These are phyloP conservation scores for Mayetiola destructor DNA, from an alignment of 2,888 invertebrate species.

Conservation along the genomic window DNA sequence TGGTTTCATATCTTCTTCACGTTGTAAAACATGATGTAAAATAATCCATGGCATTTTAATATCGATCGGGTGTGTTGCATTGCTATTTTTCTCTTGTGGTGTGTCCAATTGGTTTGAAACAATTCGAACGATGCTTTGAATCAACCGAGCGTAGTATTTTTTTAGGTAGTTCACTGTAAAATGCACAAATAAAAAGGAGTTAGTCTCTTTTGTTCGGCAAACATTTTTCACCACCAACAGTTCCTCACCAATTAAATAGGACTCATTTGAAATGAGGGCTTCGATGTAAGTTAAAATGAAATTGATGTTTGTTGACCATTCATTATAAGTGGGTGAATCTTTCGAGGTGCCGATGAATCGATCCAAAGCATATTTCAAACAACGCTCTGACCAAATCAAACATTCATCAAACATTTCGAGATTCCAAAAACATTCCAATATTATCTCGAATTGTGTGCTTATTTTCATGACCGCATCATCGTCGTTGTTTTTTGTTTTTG, in stretches of 20 bases:
- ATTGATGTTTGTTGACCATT: slow-evolving; percentile 37
- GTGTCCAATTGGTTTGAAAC: slow-evolving; percentile 64
- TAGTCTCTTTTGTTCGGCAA: too few species aligned
- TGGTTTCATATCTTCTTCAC: slow-evolving; percentile 6
- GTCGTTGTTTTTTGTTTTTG: slow-evolving; percentile 23
- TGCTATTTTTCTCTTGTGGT: slow-evolving; percentile 41
- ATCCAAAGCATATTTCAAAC: slow-evolving; percentile 56
- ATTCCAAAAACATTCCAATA: slow-evolving; percentile 53
- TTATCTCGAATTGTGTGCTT: slow-evolving; percentile 30
- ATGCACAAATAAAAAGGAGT: too few species aligned
- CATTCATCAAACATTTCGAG: slow-evolving; percentile 47
- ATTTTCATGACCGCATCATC: slow-evolving; percentile 22
- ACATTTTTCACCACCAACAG: too few species aligned
- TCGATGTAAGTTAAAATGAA: slow-evolving; percentile 34
- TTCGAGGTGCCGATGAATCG: slow-evolving; percentile 41
- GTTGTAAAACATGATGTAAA: slow-evolving; percentile 59
- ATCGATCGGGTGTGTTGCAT: slow-evolving; percentile 51
- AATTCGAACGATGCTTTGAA: slow-evolving; percentile 59
- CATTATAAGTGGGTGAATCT: slow-evolving; percentile 28
- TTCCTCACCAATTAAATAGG: slow-evolving; percentile 37
- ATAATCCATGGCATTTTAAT: slow-evolving; percentile 70
- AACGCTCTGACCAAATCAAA: slow-evolving; percentile 62
- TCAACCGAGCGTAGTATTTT: slow-evolving; percentile 47
- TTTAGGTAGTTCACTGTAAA: slow-evolving; percentile 37
- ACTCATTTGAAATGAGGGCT: slow-evolving; percentile 40